These are phyloP conservation scores for Bothrops jararaca DNA, from an alignment of 2,113 vertebrate genomes.

Conservation along the genomic window DNA sequence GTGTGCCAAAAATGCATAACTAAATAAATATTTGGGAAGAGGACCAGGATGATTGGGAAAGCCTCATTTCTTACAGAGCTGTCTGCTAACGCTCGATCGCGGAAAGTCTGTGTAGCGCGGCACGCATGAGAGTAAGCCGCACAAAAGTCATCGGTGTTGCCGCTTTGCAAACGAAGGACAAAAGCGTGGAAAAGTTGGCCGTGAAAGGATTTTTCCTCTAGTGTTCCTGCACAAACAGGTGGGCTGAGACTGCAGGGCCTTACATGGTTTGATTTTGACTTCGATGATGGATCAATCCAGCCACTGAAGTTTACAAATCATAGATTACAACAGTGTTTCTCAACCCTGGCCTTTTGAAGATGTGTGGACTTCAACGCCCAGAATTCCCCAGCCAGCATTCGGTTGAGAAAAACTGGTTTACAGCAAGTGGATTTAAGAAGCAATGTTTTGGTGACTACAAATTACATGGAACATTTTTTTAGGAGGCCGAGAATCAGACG, in stretches of 20 bases:
- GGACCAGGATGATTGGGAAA: conserved; percentile 31
- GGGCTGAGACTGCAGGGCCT: not conserved
- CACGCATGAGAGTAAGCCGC: not conserved
- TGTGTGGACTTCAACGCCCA: not conserved
- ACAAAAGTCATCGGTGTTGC: not conserved
- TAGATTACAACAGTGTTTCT: not conserved
- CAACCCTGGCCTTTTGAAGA: not conserved
- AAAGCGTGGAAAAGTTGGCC: not conserved
- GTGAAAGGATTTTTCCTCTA: not conserved
- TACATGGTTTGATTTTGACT: not conserved
- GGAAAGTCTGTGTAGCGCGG: not conserved
- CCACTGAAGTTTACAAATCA: not conserved
- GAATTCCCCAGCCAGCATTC: not conserved
- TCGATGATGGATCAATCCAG: not conserved
- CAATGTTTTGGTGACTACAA: not conserved
- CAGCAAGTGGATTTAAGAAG: not conserved
- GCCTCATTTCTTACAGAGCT: not conserved
- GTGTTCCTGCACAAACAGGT: not conserved
- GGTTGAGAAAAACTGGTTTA: no score
- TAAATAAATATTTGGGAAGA: conserved; percentile 45
- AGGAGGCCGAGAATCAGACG: not conserved
- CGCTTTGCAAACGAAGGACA: not conserved
- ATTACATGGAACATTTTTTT: not conserved
- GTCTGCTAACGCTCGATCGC: conserved; percentile 1
- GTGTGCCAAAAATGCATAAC: not conserved